Evolutionary conservation across 2,888 invertebrate genomes (phyloP).

Genomic region (Carterocephalus palaemon): DNA sequence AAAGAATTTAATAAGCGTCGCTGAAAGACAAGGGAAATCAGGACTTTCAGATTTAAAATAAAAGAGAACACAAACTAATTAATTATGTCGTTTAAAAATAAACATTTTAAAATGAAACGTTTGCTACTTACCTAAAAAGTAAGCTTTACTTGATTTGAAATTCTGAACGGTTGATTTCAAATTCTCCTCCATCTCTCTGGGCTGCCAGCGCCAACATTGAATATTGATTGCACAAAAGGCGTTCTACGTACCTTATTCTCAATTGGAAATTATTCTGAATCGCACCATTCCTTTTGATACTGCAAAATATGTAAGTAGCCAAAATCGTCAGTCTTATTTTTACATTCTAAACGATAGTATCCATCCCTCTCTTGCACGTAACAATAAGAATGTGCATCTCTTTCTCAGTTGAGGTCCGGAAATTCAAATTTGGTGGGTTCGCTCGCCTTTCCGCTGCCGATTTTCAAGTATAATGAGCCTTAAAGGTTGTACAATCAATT

Average conservation of each 20-base stretch:
- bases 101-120: too few species aligned
- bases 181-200: conserved; percentile 28
- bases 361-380: conserved; percentile 22
- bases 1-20: not conserved
- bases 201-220: conserved; percentile 69
- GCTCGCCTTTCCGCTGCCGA: conserved; percentile 72
- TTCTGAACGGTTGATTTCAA: conserved; percentile 64
- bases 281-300: conserved; percentile 73
- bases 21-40: not conserved
- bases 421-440: conserved; percentile 73
- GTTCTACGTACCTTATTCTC: conserved; percentile 75
- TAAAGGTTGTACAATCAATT: conserved; percentile 74
- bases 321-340: conserved; percentile 70
- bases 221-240: conserved; percentile 80
- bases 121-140: too few species aligned
- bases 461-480: conserved; percentile 72
- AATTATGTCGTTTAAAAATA: too few species aligned
- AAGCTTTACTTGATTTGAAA: conserved; percentile 55
- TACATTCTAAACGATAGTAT: conserved; percentile 42
- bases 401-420: conserved; percentile 59
- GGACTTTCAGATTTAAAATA: not conserved
- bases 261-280: conserved; percentile 76
- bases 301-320: conserved; percentile 78
- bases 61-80: not conserved
- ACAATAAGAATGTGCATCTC: conserved; percentile 50